Evolutionary conservation across 2,888 invertebrate genomes (phyloP).

Genomic region (Drosophila pseudotakahashii): DNA sequence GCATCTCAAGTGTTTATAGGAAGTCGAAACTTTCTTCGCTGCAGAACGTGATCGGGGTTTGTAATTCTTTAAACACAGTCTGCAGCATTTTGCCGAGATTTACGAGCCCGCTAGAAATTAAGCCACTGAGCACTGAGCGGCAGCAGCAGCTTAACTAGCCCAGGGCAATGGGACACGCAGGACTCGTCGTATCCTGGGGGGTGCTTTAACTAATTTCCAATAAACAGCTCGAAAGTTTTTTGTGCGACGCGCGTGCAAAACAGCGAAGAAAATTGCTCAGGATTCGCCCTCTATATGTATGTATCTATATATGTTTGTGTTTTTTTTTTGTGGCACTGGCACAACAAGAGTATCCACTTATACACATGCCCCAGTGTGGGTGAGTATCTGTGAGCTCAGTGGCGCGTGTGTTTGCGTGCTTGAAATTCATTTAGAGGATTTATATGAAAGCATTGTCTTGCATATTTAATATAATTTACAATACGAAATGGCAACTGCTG

Average conservation of each 20-base stretch:
- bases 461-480: constrained; percentile 79
- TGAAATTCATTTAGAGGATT: constrained; percentile 81
- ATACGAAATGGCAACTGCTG: constrained; percentile 49
- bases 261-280: constrained; percentile 54
- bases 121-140: constrained; percentile 64
- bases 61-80: constrained; percentile 56
- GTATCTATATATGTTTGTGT: constrained; percentile 2
- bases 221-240: constrained; percentile 59
- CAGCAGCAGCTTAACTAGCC: constrained; percentile 43
- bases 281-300: constrained; percentile 29
- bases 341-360: constrained; percentile 15
- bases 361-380: constrained; percentile 13
- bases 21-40: constrained; percentile 53
- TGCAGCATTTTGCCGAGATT: constrained; percentile 54
- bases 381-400: constrained; percentile 45
- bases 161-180: constrained; percentile 19
- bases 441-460: constrained; percentile 74
- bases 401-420: constrained; percentile 80
- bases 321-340: constrained; percentile 3
- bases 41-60: constrained; percentile 63
- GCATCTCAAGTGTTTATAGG: constrained; percentile 61
- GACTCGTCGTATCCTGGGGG: constrained; percentile 30
- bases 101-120: constrained; percentile 60
- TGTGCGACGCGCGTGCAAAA: constrained; percentile 52
- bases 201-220: constrained; percentile 70